Evolutionary conservation across 2,113 vertebrate species (phyloP).

Genomic region (Tenebrosternarchus preto): DNA sequence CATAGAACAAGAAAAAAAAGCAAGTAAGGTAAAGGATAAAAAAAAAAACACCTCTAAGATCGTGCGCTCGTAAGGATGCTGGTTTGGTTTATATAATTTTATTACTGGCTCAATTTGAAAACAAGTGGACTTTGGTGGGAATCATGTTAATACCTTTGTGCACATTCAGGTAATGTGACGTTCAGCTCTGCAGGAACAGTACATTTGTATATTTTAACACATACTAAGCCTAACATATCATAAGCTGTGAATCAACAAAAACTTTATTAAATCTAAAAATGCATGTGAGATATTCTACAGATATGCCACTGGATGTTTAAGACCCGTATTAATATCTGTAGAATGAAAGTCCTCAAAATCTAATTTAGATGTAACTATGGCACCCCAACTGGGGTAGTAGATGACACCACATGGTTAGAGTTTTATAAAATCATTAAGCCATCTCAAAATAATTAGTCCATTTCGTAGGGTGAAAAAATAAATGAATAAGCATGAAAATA

Average conservation of each 20-base stretch:
- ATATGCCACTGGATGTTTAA: not conserved
- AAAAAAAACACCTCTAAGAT: no score
- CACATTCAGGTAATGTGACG: conserved; percentile 35
- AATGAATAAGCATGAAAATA: conserved; percentile 6
- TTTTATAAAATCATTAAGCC: conserved; percentile 18
- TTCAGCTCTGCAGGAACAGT: conserved; percentile 39
- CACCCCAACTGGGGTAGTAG: not conserved
- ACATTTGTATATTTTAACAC: conserved; percentile 20
- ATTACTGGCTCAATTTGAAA: no score
- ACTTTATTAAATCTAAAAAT: conserved; percentile 6
- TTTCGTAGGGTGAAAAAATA: conserved; percentile 10
- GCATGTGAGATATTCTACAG: not conserved
- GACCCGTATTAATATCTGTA: conserved; percentile 13
- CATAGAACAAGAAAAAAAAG: no score
- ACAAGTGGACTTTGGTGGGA: no score
- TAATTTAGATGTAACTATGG: not conserved
- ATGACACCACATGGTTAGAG: conserved; percentile 1
- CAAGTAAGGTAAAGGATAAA: no score
- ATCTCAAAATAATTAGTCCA: no score
- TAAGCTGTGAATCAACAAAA: conserved; percentile 12
- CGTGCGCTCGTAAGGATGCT: no score
- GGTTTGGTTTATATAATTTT: no score
- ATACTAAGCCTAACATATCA: not conserved
- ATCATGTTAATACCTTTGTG: no score
- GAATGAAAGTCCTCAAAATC: conserved; percentile 9